These are phyloP conservation scores for Mimumesa dahlbomi DNA, from an alignment of 2,888 invertebrate genomes.

Conservation along the genomic window DNA sequence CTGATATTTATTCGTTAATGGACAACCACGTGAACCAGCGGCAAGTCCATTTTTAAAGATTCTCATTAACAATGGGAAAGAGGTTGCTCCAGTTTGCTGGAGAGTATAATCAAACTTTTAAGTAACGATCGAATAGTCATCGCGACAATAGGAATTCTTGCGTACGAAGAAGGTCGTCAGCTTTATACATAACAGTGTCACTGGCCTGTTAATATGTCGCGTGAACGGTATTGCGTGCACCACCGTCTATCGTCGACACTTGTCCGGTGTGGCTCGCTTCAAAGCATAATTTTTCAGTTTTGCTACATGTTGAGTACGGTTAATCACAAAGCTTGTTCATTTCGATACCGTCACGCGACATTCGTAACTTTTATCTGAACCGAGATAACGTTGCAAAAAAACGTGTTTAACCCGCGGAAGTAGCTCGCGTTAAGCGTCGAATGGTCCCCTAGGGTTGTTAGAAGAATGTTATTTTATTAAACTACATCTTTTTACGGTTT, in stretches of 20 bases:
- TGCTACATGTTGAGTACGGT: no score
- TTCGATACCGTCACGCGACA: no score
- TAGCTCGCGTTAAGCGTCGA: no score
- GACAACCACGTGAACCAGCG: not conserved
- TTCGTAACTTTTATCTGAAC: no score
- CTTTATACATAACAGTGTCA: slow-evolving; percentile 14
- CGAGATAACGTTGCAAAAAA: no score
- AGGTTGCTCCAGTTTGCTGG: not conserved
- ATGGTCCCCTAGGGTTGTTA: no score
- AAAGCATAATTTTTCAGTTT: no score
- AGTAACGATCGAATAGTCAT: not conserved
- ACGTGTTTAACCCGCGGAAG: no score
- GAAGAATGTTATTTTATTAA: no score
- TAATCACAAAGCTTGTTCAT: no score
- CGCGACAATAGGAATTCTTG: not conserved
- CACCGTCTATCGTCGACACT: not conserved
- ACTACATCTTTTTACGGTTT: no score
- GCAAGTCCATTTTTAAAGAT: not conserved
- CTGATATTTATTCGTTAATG: not conserved
- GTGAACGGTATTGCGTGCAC: slow-evolving; percentile 27
- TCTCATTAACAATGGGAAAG: not conserved
- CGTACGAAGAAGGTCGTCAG: not conserved
- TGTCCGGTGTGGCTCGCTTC: not conserved
- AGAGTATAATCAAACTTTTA: not conserved
- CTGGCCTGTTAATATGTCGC: slow-evolving; percentile 30